Evolutionary conservation across 92 coral and sea anemone genomes (phyloP), one percentile per base, ranked within the genome.

Genomic region (Epizoanthus ramosus): DNA sequence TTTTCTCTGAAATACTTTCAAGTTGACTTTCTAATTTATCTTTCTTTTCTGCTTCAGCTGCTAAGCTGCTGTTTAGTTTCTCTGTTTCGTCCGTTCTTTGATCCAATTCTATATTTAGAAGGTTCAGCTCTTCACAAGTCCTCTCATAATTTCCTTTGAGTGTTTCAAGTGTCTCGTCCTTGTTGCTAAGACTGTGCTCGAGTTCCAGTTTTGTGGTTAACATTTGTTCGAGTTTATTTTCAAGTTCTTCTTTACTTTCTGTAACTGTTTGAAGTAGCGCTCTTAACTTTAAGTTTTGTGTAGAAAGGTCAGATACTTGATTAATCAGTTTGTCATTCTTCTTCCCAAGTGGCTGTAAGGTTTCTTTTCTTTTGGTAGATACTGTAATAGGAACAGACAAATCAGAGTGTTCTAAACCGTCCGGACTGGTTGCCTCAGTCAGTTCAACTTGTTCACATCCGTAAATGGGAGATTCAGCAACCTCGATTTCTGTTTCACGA

Each of bases 221-320:
- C 15, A 43, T 61, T 19, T 63, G 24, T 58, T 77, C 57, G 28
- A 77, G 71, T 83, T 69, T 66, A 84, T 83, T 54, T 86, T 88
- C 73, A 76, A 75, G 43, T 86, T 63, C 65, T 80, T 73, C 54
- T 75, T 86, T 43, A 61, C 68, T 56, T 65, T 87, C 54, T 57
- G 71, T 45, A 90, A 75, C 19, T 85, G 79, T 64, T 85, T 87
- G 59, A 63, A 77, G 71, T 12, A 77, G 82, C 57, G 82, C 71
- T 37, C 54, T 77, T 23, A 77, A 21, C 43, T 41, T 41, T 39
- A 63, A 69, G 47, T 61, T 77, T 61, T 77, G 71, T 6, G 58
- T 37, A 41, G 58, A 61, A 41, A 77, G 56, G 12, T 77, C 71
- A 6, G 82, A 60, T 12, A 61, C 63, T 21, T 61, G 82, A 15